Base-by-base conservation (phyloP, 2,797 vertebrate genomes). In the Catharus ustulatus region DNA sequence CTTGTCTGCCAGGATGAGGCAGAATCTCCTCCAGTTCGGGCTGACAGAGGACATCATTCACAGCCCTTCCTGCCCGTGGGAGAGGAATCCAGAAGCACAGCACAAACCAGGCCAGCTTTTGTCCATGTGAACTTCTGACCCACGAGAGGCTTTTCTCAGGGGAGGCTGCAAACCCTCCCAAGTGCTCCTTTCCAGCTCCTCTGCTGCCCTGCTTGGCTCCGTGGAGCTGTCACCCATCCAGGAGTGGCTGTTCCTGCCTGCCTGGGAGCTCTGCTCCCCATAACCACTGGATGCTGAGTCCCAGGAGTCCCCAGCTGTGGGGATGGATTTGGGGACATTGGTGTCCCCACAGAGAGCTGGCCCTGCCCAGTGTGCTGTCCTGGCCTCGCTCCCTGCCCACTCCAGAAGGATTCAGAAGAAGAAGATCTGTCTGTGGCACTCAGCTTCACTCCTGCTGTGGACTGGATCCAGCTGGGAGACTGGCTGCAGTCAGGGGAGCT, bases 361-460 rank as follows among this genome's bases (percentile, higher is more conserved):
- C 34, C 16, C 52, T 34, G 24, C 6, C 43, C 45, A 1, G 5
- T 2, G 2, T 14, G 51, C 2, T 24, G 49, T 23, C 34, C 48
- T 76, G 84, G 59, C 54, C 26, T 1, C 0, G 0, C 78, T 84
- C 22, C 81, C 48, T 54, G n/a, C 30, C 34, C 0, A 0, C 36
- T 0, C 3, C 58, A 49, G 5, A 4, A 36, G 79, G 75, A 45
- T 5, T 1, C 34, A 27, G 2, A 1, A 5, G 63, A 55, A 87
- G 8, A 11, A 64, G 57, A 36, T 42, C 51, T 6, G 2, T 3
- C 3, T 0, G 29, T n/a, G 82, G 29, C 82, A 59, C 71, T 75
- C 1, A 1, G 62, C 72, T 46, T 26, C 72, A 38, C 66, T 68
- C 55, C 0, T 14, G 74, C 48, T 48, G 67, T 85, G 92, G 43